A percentile compares a stretch with the other conserved stretches of the same genome.
phyloP scores from a whole-genome alignment of 2,888 invertebrate species.

The Dioctria rufipes region DNA sequence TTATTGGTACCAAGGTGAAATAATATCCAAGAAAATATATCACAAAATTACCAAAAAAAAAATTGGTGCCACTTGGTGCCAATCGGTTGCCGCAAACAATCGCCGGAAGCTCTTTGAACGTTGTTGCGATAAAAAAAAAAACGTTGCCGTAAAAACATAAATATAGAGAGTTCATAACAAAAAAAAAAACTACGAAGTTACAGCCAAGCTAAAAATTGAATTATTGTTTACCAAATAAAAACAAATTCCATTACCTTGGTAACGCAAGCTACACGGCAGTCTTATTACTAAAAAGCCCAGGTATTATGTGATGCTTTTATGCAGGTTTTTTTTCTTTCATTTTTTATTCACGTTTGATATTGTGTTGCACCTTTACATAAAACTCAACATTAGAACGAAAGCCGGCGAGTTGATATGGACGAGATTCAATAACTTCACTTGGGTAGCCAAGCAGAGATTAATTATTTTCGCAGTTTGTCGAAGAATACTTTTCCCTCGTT shows the following conservation, averaged over 20 bases:
- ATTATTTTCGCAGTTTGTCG: neutral
- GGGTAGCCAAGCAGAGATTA: constrained; percentile 23
- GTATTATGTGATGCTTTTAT: neutral
- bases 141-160: constrained; percentile 31
- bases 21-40: constrained; percentile 12
- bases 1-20: constrained; percentile 36
- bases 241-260: constrained; percentile 34
- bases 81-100: constrained; percentile 46
- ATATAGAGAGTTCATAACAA: neutral
- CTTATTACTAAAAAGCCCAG: neutral
- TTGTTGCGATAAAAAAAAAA: constrained; percentile 22
- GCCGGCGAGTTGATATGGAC: neutral
- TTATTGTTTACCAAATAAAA: constrained; percentile 47
- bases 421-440: constrained; percentile 23
- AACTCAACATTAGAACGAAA: neutral
- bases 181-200: neutral
- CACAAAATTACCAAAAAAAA: constrained; percentile 34
- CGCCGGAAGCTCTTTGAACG: constrained; percentile 41
- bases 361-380: constrained; percentile 3
- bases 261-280: constrained; percentile 7
- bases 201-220: constrained; percentile 8
- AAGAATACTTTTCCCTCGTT: neutral
- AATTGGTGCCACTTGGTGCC: constrained; percentile 50
- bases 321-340: neutral
- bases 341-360: neutral